phyloP scores from a whole-genome alignment of 2,888 invertebrate species.

The Leucophora obtusa region DNA sequence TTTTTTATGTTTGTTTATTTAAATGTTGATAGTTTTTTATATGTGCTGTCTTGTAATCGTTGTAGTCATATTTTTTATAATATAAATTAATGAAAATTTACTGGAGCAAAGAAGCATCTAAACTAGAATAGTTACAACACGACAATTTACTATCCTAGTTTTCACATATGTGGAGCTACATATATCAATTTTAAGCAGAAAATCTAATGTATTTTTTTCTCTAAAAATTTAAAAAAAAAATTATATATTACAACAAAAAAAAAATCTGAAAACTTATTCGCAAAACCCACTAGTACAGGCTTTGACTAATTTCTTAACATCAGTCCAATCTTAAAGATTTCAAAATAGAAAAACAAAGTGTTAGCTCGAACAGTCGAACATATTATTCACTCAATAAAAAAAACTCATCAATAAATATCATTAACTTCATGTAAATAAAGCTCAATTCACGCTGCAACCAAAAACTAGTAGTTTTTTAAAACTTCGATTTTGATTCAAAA shows the following conservation, averaged over 20 bases:
- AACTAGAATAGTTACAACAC: too few relatives aligned
- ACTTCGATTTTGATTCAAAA: too few relatives aligned
- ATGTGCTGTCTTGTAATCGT: constrained; percentile 20
- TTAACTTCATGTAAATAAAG: constrained; percentile 6
- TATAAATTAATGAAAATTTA: neutral
- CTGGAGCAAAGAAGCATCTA: too few relatives aligned
- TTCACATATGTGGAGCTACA: too few relatives aligned
- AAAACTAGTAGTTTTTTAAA: too few relatives aligned
- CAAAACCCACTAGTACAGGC: neutral
- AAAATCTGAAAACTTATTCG: neutral
- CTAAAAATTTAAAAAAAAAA: too few relatives aligned
- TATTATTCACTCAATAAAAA: neutral
- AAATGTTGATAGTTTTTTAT: constrained; percentile 19
- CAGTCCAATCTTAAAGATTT: neutral
- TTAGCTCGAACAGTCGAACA: neutral
- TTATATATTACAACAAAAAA: too few relatives aligned
- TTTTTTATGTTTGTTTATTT: constrained; percentile 4
- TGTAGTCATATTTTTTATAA: constrained; percentile 5
- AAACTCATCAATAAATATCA: neutral
- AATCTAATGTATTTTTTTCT: too few relatives aligned
- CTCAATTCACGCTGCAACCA: too few relatives aligned
- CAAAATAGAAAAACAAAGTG: neutral
- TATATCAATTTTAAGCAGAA: too few relatives aligned
- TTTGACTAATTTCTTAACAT: too few relatives aligned
- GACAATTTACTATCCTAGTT: too few relatives aligned